Evolutionary conservation across 2,888 invertebrate genomes (phyloP).

Genomic region (Atethmia centrago): DNA sequence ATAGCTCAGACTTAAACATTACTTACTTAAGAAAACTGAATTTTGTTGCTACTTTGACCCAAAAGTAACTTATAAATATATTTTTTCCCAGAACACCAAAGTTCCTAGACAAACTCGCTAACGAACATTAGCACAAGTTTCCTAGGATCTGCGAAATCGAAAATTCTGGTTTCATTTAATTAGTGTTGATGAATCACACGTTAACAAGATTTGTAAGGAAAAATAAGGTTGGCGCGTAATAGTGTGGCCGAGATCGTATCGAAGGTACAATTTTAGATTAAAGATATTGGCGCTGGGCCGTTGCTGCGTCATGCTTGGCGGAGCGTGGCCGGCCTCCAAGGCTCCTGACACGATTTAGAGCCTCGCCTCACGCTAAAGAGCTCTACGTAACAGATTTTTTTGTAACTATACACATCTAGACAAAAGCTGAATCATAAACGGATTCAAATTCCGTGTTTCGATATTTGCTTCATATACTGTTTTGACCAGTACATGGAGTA

Average conservation of each 20-base stretch:
- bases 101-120: slow-evolving; percentile 13
- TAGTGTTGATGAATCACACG: slow-evolving; percentile 54
- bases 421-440: slow-evolving; percentile 54
- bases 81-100: slow-evolving; percentile 21
- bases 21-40: neutral
- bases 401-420: slow-evolving; percentile 30
- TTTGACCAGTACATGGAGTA: slow-evolving; percentile 11
- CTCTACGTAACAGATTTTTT: slow-evolving; percentile 76
- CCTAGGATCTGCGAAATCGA: slow-evolving; percentile 16
- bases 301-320: slow-evolving; percentile 84
- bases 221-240: slow-evolving; percentile 58
- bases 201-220: slow-evolving; percentile 57
- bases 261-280: slow-evolving; percentile 78
- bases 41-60: slow-evolving; percentile 1
- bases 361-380: slow-evolving; percentile 76
- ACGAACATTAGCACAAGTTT: slow-evolving; percentile 31
- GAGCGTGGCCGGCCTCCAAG: slow-evolving; percentile 87
- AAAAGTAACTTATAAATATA: slow-evolving; percentile 7
- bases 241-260: slow-evolving; percentile 63
- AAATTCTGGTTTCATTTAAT: slow-evolving; percentile 42
- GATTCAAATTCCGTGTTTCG: slow-evolving; percentile 18
- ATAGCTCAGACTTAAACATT: neutral
- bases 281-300: slow-evolving; percentile 82
- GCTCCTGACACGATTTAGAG: slow-evolving; percentile 85
- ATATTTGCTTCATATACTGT: slow-evolving; percentile 8